phyloP scores from a whole-genome alignment of 2,888 invertebrate genomes.

The Drosophila nigricruria region DNA sequence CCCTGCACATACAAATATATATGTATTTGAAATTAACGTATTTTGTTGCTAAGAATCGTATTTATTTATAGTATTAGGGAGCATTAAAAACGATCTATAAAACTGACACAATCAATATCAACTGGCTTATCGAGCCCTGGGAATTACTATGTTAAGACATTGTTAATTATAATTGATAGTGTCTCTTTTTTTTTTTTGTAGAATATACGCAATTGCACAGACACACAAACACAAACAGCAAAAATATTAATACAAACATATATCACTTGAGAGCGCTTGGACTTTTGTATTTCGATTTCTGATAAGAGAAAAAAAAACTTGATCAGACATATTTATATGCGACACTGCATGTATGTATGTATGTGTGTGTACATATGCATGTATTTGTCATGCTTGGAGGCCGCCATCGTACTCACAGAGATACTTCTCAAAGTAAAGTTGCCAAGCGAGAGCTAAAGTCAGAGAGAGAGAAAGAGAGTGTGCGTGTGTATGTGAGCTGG shows the following conservation, averaged over 20 bases:
- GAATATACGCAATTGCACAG: conserved; percentile 23
- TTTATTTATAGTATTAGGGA: not conserved
- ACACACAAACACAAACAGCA: conserved; percentile 12
- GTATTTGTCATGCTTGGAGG: conserved; percentile 47
- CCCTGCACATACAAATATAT: not conserved
- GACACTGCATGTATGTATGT: conserved; percentile 13
- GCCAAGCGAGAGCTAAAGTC: not conserved
- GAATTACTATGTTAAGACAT: conserved; percentile 67
- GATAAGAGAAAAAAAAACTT: conserved; percentile 65
- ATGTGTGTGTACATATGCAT: conserved; percentile 16
- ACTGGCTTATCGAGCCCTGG: conserved; percentile 58
- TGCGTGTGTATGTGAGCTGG: not conserved
- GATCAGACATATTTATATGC: conserved; percentile 50
- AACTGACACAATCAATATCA: conserved; percentile 70
- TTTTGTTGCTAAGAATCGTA: conserved; percentile 44
- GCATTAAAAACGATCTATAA: conserved; percentile 62
- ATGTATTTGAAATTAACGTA: conserved; percentile 47
- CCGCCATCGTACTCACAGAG: conserved; percentile 28
- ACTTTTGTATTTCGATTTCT: conserved; percentile 76
- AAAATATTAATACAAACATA: not conserved
- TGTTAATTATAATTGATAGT: conserved; percentile 76
- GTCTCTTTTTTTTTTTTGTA: conserved; percentile 31
- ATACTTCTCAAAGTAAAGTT: conserved; percentile 27
- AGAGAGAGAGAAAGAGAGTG: conserved; percentile 8
- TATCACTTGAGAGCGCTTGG: conserved; percentile 52